phyloP scores from a whole-genome alignment of 2,113 vertebrate genomes.

The Tachuris rubrigastra region DNA sequence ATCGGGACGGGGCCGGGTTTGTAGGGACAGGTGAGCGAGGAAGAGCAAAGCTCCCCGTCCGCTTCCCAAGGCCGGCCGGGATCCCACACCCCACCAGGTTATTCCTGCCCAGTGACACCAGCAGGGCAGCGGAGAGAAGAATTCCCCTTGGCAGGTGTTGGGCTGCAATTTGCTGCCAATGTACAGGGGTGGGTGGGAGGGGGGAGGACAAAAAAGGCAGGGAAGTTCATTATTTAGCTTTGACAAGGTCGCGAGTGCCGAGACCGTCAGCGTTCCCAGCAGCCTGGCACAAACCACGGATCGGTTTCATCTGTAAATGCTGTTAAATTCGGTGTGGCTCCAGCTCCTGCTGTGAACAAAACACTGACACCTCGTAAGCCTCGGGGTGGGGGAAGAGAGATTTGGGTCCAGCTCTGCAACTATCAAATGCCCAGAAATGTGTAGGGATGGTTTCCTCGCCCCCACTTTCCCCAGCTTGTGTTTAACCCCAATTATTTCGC shows the following conservation, averaged over 20 bases:
- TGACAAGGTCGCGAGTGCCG: conserved; percentile 40
- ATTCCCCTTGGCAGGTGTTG: conserved; percentile 58
- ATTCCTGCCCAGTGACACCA: not conserved
- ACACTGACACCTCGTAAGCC: not conserved
- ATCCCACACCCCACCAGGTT: not conserved
- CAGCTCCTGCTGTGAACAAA: not conserved
- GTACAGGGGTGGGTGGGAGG: not conserved
- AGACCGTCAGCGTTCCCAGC: not conserved
- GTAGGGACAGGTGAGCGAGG: not conserved
- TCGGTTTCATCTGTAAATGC: not conserved
- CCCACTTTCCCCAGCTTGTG: fast-evolving
- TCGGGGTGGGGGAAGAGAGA: fast-evolving
- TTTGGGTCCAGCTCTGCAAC: not conserved
- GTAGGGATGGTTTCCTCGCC: not conserved
- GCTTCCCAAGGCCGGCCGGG: not conserved
- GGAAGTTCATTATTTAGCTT: conserved; percentile 12
- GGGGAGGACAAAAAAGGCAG: not conserved
- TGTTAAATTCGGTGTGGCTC: not conserved
- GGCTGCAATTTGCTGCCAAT: conserved; percentile 36
- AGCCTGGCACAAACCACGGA: fast-evolving
- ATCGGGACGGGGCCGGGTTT: too few species aligned
- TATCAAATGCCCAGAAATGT: fast-evolving
- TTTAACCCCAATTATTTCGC: not conserved
- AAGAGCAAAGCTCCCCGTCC: not conserved
- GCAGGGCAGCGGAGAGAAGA: not conserved